Evolutionary conservation across 2,113 vertebrate species (phyloP).

Genomic region (Daphoenositta chrysoptera): DNA sequence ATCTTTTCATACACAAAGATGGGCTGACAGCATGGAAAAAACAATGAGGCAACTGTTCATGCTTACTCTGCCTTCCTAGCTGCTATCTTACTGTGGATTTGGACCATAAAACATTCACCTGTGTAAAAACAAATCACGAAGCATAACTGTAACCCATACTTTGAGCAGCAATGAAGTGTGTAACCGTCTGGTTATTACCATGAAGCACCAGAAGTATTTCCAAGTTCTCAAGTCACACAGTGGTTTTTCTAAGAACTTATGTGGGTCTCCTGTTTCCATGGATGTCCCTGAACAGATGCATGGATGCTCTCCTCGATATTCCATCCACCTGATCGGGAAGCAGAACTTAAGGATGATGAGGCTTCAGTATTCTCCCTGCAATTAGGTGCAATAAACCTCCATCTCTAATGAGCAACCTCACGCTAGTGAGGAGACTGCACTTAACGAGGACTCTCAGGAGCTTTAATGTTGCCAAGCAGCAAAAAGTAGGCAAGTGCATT

Average conservation of each 20-base stretch:
- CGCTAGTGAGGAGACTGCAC: not conserved
- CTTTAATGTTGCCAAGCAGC: not conserved
- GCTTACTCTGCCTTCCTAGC: not conserved
- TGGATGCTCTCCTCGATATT: not conserved
- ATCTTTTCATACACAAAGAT: not conserved
- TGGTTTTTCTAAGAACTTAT: not conserved
- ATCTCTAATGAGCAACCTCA: not conserved
- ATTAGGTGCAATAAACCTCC: not conserved
- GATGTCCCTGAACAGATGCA: not conserved
- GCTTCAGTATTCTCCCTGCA: not conserved
- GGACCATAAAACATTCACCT: not conserved
- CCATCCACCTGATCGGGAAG: rapidly evolving
- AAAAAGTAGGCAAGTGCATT: not conserved
- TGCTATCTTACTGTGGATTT: not conserved
- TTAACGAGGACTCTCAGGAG: not conserved
- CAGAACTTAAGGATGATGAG: not conserved
- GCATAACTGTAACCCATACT: not conserved
- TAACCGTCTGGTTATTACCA: not conserved
- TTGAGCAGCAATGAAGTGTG: not conserved
- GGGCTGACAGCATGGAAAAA: not conserved
- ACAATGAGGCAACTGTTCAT: not conserved
- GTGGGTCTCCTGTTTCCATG: not conserved
- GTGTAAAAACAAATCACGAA: not conserved
- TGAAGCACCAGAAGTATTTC: not conserved
- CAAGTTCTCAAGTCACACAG: not conserved